Base-by-base conservation (phyloP, 2,888 invertebrate genomes). In the Erebia aethiops region DNA sequence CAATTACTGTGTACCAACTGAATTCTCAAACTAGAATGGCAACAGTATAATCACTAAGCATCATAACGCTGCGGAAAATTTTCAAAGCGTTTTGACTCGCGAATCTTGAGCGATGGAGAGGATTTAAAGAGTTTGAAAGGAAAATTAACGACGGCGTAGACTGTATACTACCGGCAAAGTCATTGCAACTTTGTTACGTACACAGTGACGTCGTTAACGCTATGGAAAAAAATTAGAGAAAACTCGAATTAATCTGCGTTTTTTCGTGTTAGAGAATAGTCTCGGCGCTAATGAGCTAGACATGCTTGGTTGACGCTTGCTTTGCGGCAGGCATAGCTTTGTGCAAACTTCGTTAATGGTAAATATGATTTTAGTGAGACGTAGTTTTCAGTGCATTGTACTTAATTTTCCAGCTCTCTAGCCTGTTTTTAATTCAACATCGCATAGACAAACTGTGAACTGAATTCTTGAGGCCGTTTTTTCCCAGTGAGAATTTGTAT, bases 201-300 rank as follows among this genome's bases (percentile, higher is more conserved):
- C 81, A 79, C 78, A 90, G 86, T 89, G 90, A 87, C 85, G 87
- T 91, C 88, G 87, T 91, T 92, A 92, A 88, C 87, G 83, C 82
- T 78, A 79, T 78, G 80, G 82, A 87, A 88, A 88, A 88, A 87
- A 87, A 84, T 84, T n/a, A n/a, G 84, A 80, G 78, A 84, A 82
- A 84, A 87, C 82, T 86, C 78, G 83, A 88, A 90, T 87, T 88
- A 87, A 89, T 87, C 84, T 84, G 82, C 75, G 72, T 80, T 84
- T 83, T 85, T 81, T 77, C 75, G 77, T 78, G 82, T 81, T 78
- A 78, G 84, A 87, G 82, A 78, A 81, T 84, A 82, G 84, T 85
- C 82, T 77, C 79, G 72, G 78, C 80, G 79, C 86, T 91, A 91
- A 91, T 90, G 89, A 91, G 91, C 85, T 84, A 82, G 82, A 61